phyloP scores from a whole-genome alignment of 2,797 vertebrate genomes.

The Tangara arthus region DNA sequence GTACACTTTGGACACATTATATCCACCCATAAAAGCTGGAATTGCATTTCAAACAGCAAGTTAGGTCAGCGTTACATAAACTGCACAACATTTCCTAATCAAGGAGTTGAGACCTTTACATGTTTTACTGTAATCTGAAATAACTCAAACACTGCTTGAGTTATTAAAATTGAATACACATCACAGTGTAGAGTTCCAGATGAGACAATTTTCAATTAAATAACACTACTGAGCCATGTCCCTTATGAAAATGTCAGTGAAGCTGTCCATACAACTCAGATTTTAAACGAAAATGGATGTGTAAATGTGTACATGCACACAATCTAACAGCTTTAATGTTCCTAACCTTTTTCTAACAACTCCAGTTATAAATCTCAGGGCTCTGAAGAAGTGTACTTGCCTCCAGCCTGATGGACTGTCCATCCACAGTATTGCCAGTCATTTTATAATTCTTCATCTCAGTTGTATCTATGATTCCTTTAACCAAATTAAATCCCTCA shows the following conservation, averaged over 20 bases:
- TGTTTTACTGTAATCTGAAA: background rate
- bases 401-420: background rate
- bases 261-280: background rate
- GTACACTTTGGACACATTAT: background rate
- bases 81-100: background rate
- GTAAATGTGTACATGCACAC: fast-evolving
- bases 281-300: background rate
- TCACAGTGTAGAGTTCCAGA: background rate
- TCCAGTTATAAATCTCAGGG: background rate
- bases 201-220: background rate
- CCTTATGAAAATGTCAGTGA: background rate
- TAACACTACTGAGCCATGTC: background rate
- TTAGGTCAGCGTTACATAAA: background rate
- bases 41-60: background rate
- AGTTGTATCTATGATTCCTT: background rate
- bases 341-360: background rate
- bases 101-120: background rate
- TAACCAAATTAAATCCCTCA: background rate
- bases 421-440: fast-evolving
- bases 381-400: background rate
- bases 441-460: background rate
- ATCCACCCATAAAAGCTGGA: background rate
- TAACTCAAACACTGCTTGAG: background rate
- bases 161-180: background rate
- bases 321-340: background rate